Evolutionary conservation across 2,113 vertebrate species (phyloP), one percentile per base, ranked within the genome.

Genomic region (Trichomycterus rosablanca): DNA sequence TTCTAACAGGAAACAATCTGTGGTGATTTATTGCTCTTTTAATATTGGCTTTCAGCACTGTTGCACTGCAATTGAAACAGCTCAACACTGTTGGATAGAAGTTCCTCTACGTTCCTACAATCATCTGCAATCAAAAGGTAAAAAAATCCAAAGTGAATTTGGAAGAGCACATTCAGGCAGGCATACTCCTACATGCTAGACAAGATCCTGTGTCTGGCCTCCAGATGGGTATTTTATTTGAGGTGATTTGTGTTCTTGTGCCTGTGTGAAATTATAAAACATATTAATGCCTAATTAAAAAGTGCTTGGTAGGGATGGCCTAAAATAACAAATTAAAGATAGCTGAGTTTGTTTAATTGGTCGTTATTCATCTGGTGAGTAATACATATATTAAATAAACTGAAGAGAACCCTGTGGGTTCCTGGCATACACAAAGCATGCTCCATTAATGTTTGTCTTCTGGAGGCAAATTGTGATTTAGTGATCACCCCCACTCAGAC

Each of bases 181-280:
- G 15, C 7, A n/a, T 15, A 34, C 34, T 34, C 11, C 20, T 30
- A 18, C 9, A 10, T 35, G 55, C 61, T 63, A 59, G 48, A 52
- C 65, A 64, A 26, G 2, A 32, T 22, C 1, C 37, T 62, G 43
- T 68, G 71, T 71, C 54, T 65, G 60, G n/a, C 7, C 19, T 64
- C 65, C 72, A 77, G 71, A 72, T 70, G 61, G 53, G 74, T 77
- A 74, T 78, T 78, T 73, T 62, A 70, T 81, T 74, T 60, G 45
- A 62, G 68, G 53, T 79, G 74, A 79, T 81, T 78, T 76, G 74
- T 74, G 71, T 67, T 57, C 66, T 62, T 55, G 32, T 1, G 20
- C 65, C 55, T 59, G 62, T 48, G 49, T 37, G 61, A 81, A 78
- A 51, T 68, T 78, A 76, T 71, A 78, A 70, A 77, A 73, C 23